Evolutionary conservation across 2,888 invertebrate species (phyloP).

Genomic region (Anoncus sp.): DNA sequence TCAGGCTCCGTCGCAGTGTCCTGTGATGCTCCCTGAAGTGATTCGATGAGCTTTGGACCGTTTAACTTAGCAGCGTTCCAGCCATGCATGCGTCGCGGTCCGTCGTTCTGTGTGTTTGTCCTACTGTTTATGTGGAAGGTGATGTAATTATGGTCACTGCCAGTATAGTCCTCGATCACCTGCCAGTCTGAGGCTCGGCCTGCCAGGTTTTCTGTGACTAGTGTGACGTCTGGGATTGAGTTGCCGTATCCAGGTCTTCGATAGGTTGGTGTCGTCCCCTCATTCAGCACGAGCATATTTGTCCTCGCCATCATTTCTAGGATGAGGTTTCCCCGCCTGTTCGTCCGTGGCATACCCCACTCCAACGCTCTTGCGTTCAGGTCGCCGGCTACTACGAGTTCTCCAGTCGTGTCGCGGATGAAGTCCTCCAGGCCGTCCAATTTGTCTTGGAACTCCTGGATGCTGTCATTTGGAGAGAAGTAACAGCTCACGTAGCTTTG

Average conservation of each 20-base stretch:
- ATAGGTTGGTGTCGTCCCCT: slow-evolving; percentile 6
- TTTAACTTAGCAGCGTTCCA: background rate
- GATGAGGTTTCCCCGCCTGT: slow-evolving; percentile 4
- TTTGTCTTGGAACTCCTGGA: slow-evolving; percentile 40
- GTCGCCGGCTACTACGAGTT: slow-evolving; percentile 2
- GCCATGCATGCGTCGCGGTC: no score
- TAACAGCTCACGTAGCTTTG: slow-evolving; percentile 52
- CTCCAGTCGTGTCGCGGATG: no score
- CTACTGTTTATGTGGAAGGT: background rate
- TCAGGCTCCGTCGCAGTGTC: background rate
- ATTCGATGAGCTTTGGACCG: background rate
- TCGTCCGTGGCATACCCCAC: background rate
- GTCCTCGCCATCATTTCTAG: slow-evolving; percentile 21
- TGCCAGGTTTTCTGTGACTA: background rate
- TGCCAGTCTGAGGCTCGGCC: background rate
- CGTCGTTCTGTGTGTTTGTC: no score
- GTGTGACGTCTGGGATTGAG: background rate
- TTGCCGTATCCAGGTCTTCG: slow-evolving; percentile 9
- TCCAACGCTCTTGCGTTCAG: slow-evolving; percentile 21
- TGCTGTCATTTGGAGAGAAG: slow-evolving; percentile 58
- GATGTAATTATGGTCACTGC: background rate
- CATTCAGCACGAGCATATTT: slow-evolving; percentile 8
- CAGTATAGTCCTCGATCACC: background rate
- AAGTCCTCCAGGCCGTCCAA: slow-evolving; percentile 48
- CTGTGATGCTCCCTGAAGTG: no score